Conservation (phyloP, 2,113 vertebrate genomes). For the Tretioscincus oriximinensis region DNA sequence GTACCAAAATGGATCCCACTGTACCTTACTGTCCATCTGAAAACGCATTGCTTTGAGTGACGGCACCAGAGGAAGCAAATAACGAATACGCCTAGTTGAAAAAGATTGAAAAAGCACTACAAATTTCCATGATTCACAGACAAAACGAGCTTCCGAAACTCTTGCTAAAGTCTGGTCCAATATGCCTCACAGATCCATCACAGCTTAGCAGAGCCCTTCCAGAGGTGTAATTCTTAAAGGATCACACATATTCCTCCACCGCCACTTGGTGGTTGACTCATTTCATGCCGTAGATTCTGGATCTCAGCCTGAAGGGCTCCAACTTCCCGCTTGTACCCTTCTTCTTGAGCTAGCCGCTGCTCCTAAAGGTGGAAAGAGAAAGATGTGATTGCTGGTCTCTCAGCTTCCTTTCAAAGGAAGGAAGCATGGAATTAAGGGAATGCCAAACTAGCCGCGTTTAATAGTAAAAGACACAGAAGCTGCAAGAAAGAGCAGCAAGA, state of each 20-base stretch:
- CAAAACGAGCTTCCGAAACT: no score
- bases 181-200: no score
- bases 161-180: no score
- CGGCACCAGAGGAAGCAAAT: no score
- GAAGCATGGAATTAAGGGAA: no score
- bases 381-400: neutral
- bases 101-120: no score
- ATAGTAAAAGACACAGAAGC: neutral
- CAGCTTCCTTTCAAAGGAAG: neutral
- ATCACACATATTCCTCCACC: neutral
- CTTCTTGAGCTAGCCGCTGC: neutral
- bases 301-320: neutral
- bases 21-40: no score
- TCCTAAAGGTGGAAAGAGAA: neutral
- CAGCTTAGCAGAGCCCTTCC: neutral
- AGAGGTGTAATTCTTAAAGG: neutral
- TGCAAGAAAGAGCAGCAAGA: neutral
- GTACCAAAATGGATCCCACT: no score
- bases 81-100: no score
- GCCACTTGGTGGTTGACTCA: accelerated
- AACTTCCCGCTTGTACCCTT: neutral
- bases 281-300: neutral
- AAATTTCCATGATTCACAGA: no score
- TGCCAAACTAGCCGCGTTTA: neutral
- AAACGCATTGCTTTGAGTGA: no score